phyloP scores from a whole-genome alignment of 1,140 invertebrate species.

The Macrobrachium rosenbergii region DNA sequence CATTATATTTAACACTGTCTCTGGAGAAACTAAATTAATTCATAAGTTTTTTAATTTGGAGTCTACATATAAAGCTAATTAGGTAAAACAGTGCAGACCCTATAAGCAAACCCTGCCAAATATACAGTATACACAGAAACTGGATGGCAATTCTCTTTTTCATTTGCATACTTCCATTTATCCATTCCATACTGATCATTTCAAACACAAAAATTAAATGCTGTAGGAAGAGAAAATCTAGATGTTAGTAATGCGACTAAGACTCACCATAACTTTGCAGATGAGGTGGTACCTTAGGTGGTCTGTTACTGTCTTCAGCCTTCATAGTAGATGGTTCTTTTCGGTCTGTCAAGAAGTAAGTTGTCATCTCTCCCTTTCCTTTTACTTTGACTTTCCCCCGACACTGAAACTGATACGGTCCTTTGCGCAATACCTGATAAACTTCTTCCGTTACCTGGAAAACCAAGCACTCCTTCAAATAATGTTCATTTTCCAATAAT shows the following conservation, averaged over 20 bases:
- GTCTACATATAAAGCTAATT: too few species aligned
- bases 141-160: too few species aligned
- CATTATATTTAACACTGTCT: too few species aligned
- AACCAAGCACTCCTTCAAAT: neutral
- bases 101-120: too few species aligned
- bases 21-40: too few species aligned
- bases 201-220: too few species aligned
- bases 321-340: conserved; percentile 75
- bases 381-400: conserved; percentile 91
- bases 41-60: too few species aligned
- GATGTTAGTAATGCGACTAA: conserved; percentile 2
- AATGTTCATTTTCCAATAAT: too few species aligned
- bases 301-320: conserved; percentile 71
- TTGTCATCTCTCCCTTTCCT: conserved; percentile 94
- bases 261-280: conserved; percentile 56
- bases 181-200: too few species aligned
- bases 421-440: conserved; percentile 79
- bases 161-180: too few species aligned
- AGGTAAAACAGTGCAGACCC: too few species aligned
- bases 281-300: conserved; percentile 55
- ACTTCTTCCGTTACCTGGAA: conserved; percentile 84
- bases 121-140: too few species aligned
- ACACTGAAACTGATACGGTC: conserved; percentile 84
- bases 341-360: conserved; percentile 86
- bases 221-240: conserved; percentile 13